Evolutionary conservation across 2,888 invertebrate species (phyloP), one percentile per base, ranked within the genome.

Genomic region (Ochropleura leucogaster): DNA sequence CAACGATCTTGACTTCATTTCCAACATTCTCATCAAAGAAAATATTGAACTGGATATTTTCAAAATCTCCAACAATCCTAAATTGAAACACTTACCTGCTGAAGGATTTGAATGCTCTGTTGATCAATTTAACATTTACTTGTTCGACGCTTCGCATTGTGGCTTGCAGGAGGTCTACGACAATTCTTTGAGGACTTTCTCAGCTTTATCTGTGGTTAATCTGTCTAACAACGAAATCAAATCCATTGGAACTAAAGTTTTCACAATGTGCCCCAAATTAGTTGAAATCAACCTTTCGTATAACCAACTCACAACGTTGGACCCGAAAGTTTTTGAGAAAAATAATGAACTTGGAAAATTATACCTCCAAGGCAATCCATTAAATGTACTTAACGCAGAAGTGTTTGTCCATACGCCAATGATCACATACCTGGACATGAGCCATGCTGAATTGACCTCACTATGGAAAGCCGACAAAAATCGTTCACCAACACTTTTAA

Each of bases 121-220:
- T 55, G 97, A 97, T 72, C 96, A 96, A 88, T 97, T 97, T 88
- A 97, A 97, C 82, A 97, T 98, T 77, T 97, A 97, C 90, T 96
- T 97, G 62, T 97, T 98, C 88, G 98, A 98, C 85, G 97, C 98
- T 40, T 97, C 98, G 6, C 97, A 97, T 90, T 98, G 98, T 90
- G 97, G 97, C 14, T 96, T 98, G 40, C 97, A 97, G 67, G 96
- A 96, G 77, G 94, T 98, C 72, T 96, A 97, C 63, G 97, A 97
- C 82, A 97, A 97, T 82, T 97, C 97, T 0, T 97, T 98, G 89
- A 97, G 97, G 83, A 97, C 97, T 4, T 98, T 98, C 97, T 97
- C 98, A 3, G 97, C 97, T 55, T 91, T 98, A 84, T 97, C 97
- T 4, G 97, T 97, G 3, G 94, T 98, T 65, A 97, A 97, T 89